Evolutionary conservation across 2,797 vertebrate genomes (phyloP).

Genomic region (Periophthalmus magnuspinnatus): DNA sequence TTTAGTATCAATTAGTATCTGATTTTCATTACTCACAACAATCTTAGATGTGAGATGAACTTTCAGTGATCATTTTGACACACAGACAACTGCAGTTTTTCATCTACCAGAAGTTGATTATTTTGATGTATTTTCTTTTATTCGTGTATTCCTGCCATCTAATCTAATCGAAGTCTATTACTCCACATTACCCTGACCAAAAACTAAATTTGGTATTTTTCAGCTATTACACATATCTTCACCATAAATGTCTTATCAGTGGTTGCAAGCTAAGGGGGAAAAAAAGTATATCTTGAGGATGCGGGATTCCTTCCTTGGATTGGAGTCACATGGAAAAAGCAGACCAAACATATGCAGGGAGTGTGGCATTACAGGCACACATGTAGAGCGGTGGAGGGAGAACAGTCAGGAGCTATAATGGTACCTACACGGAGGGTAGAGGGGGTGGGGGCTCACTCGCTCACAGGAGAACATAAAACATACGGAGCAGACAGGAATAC

Average conservation of each 20-base stretch:
- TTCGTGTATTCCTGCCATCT: neutral
- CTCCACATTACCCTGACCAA: neutral
- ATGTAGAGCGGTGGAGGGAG: conserved; percentile 18
- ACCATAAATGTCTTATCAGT: conserved; percentile 31
- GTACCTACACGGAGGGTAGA: conserved; percentile 50
- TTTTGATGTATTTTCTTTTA: neutral
- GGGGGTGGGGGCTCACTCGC: conserved; percentile 32
- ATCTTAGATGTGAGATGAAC: too few relatives aligned
- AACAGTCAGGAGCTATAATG: conserved; percentile 58
- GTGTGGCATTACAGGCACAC: conserved; percentile 45
- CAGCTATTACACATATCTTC: conserved; percentile 41
- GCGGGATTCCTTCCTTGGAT: conserved; percentile 54
- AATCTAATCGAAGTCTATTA: too few relatives aligned
- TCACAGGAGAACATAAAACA: conserved; percentile 50
- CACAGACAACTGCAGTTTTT: too few relatives aligned
- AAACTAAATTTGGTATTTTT: conserved; percentile 8
- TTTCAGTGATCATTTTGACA: too few relatives aligned
- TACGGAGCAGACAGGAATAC: conserved; percentile 57
- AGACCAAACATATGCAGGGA: conserved; percentile 43
- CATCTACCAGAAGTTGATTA: neutral
- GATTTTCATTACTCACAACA: too few relatives aligned
- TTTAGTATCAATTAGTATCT: too few relatives aligned
- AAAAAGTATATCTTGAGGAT: conserved; percentile 5
- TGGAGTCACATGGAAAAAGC: conserved; percentile 45
- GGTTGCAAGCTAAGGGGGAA: neutral